A percentile compares a stretch with the other conserved stretches of the same genome.
Evolutionary conservation across 2,797 vertebrate species (phyloP).

Genomic region (Pyrocephalus nanus): DNA sequence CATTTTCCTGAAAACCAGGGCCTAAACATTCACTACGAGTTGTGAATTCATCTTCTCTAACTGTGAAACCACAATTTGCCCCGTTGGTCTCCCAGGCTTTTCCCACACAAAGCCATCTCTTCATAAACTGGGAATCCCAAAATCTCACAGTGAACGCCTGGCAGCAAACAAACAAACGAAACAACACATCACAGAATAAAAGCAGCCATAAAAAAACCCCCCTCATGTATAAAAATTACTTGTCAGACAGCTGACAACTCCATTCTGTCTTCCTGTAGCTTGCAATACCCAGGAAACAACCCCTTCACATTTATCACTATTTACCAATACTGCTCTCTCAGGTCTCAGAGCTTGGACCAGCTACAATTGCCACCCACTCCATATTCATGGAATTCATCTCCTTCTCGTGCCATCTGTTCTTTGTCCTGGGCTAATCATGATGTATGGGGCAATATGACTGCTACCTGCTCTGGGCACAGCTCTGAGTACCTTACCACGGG

Average conservation of each 20-base stretch:
- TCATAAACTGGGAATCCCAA: background rate
- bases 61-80: background rate
- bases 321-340: conserved; percentile 32
- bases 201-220: background rate
- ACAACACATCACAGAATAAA: conserved; percentile 46
- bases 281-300: conserved; percentile 28
- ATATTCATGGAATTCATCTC: conserved; percentile 59
- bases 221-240: conserved; percentile 42
- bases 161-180: conserved; percentile 53
- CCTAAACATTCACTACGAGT: background rate
- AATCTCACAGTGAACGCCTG: conserved; percentile 8
- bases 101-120: background rate
- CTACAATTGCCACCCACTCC: conserved; percentile 70
- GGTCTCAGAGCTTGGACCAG: conserved; percentile 49
- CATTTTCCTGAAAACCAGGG: background rate
- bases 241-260: conserved; percentile 55
- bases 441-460: conserved; percentile 55
- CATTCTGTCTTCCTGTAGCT: conserved; percentile 38
- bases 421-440: conserved; percentile 74
- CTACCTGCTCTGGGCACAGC: conserved; percentile 57
- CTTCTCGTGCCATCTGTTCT: conserved; percentile 73
- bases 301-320: conserved; percentile 57
- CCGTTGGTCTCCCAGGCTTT: background rate
- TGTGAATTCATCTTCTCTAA: background rate
- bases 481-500: conserved; percentile 13